Conservation (phyloP, 2,113 vertebrate species). For the Meriones unguiculatus region DNA sequence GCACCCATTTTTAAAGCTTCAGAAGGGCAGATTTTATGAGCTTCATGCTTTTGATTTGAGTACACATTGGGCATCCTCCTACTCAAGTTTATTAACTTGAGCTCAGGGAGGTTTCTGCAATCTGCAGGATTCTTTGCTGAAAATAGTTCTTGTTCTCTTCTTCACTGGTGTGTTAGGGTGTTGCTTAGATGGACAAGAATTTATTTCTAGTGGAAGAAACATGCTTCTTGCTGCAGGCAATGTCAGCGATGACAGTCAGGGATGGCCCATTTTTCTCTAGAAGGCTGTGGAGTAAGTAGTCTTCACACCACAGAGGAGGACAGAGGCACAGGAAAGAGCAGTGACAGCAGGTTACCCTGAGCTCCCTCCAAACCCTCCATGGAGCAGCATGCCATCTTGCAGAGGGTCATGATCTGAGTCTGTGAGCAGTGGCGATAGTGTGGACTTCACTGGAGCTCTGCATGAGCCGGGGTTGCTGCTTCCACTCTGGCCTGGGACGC, state of each 20-base stretch:
- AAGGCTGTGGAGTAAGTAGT: neutral
- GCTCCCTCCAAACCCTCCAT: neutral
- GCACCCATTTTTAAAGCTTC: slow-evolving; percentile 57
- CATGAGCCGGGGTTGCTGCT: neutral
- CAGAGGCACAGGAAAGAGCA: neutral
- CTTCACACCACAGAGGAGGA: neutral
- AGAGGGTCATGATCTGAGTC: neutral
- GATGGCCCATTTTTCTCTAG: slow-evolving; percentile 7
- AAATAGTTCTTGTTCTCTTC: slow-evolving; percentile 62
- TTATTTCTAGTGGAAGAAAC: slow-evolving; percentile 43
- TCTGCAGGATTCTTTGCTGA: slow-evolving; percentile 58
- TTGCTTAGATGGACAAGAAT: neutral
- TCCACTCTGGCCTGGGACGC: neutral
- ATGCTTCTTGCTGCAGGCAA: neutral
- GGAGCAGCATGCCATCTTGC: neutral
- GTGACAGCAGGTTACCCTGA: neutral
- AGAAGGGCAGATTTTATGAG: slow-evolving; percentile 75
- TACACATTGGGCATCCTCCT: slow-evolving; percentile 52
- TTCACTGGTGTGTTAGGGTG: neutral
- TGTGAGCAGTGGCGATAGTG: neutral
- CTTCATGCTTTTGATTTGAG: slow-evolving; percentile 66
- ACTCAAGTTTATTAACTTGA: slow-evolving; percentile 30
- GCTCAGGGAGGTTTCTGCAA: slow-evolving; percentile 54
- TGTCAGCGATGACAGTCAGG: neutral
- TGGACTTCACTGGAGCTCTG: too few species aligned